Base-by-base conservation (phyloP, 2,888 invertebrate genomes). In the Yponomeuta cagnagella region DNA sequence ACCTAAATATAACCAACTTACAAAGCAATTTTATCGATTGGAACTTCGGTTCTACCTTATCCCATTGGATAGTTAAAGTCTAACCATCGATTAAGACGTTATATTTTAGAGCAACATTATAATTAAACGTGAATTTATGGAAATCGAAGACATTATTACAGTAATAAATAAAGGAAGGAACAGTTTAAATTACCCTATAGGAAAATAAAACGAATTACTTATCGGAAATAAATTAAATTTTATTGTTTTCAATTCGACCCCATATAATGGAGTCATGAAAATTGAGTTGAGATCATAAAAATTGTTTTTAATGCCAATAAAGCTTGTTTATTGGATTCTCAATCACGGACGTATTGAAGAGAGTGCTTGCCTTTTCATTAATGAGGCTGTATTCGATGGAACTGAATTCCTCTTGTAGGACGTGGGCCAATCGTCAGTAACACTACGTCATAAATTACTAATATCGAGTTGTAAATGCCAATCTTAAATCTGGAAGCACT, bases 81-180 rank as follows among this genome's bases (percentile, higher is more conserved):
- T 0, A n/a, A n/a, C 64, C 64, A 37, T 63, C 23, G 31, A 69
- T 70, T 70, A 71, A 63, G 43, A 63, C 68, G 68, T 71, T 30
- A 74, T 73, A 74, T 77, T 76, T 77, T 77, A 78, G 78, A 79
- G 74, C 73, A 75, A 80, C 79, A 78, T 70, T 81, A 75, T 82
- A 84, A 86, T 86, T 86, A 85, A 79, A 81, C 74, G 74, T 72
- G 76, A 75, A 84, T 85, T 84, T 83, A 85, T 84, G 80, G 78
- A 80, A 80, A 83, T 81, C 78, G 78, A 82, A 82, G 78, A 79
- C 78, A 79, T 85, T 83, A 85, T 82, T 82, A 76, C 80, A 69
- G 63, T 75, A 76, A 81, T 87, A 86, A 85, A 86, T 84, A 80
- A 82, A 78, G 64, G 71, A 77, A 74, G 72, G 76, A 76, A 76